These are phyloP conservation scores for Diabrotica virgifera DNA, from an alignment of 1,140 invertebrate genomes.

Conservation along the genomic window DNA sequence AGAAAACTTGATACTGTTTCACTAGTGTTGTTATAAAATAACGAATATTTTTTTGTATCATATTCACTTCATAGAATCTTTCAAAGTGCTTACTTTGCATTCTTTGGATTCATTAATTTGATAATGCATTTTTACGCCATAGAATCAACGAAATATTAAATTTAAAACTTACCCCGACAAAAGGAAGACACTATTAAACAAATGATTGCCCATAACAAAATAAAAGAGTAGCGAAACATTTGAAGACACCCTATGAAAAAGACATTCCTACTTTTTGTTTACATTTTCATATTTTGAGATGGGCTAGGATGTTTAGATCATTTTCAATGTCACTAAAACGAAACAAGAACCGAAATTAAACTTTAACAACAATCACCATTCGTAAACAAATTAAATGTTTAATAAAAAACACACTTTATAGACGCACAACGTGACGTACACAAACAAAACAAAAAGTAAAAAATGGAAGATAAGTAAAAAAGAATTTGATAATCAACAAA, in stretches of 20 bases:
- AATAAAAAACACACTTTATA: neutral
- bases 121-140: neutral
- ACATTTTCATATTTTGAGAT: neutral
- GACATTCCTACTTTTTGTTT: neutral
- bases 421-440: neutral
- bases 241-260: neutral
- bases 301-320: neutral
- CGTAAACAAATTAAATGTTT: neutral
- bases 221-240: neutral
- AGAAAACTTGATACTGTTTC: too few relatives aligned
- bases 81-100: too few relatives aligned
- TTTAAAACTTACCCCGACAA: neutral
- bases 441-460: neutral
- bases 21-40: too few relatives aligned
- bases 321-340: neutral
- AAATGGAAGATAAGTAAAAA: neutral
- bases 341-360: neutral
- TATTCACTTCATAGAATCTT: too few relatives aligned
- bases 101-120: neutral
- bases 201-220: neutral
- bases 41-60: too few relatives aligned
- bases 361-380: neutral
- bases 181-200: neutral
- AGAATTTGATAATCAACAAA: too few relatives aligned
- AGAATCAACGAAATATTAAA: neutral